phyloP scores from a whole-genome alignment of 2,113 vertebrate species.

The Vireo altiloquus region DNA sequence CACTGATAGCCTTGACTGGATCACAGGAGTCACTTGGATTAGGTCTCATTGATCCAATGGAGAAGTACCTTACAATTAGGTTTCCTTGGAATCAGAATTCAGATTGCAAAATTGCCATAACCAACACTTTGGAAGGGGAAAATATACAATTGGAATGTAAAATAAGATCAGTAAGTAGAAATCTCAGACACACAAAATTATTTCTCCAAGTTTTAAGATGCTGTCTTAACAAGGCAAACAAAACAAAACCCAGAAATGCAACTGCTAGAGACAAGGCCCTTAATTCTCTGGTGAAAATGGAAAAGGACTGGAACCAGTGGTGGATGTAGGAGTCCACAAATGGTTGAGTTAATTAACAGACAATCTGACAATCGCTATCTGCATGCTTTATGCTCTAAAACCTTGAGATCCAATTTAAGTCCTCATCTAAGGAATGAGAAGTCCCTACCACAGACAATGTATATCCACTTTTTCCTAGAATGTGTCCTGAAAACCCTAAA shows the following conservation, averaged over 20 bases:
- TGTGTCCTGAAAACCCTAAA: background rate
- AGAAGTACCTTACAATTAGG: background rate
- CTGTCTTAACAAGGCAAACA: background rate
- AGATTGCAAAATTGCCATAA: background rate
- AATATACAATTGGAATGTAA: background rate
- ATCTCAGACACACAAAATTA: background rate
- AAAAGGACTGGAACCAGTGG: background rate
- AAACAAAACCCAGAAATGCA: background rate
- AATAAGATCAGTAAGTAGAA: background rate
- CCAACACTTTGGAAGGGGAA: background rate
- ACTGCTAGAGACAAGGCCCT: background rate
- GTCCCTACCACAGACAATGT: background rate
- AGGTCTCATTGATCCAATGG: background rate
- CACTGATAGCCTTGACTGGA: background rate
- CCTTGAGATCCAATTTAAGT: background rate
- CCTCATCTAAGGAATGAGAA: background rate
- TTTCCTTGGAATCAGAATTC: background rate
- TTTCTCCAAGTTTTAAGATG: background rate
- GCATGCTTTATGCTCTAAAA: background rate
- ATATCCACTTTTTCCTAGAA: background rate
- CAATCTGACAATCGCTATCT: background rate
- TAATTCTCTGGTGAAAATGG: background rate
- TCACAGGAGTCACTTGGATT: background rate
- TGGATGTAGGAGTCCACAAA: background rate
- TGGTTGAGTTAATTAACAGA: accelerated